phyloP scores from a whole-genome alignment of 2,113 vertebrate genomes.

The Helogale parvula region DNA sequence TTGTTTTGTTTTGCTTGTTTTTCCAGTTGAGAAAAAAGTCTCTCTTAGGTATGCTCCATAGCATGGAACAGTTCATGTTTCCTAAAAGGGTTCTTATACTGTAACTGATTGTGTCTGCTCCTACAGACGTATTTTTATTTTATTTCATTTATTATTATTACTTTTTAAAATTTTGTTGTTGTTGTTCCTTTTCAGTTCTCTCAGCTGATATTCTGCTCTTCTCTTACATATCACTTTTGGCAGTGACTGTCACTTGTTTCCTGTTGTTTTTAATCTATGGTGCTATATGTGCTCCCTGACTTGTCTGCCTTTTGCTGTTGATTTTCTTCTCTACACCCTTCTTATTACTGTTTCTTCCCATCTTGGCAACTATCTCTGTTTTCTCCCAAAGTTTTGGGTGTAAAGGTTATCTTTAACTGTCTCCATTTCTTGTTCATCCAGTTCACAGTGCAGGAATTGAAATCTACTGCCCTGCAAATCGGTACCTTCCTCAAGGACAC shows the following conservation, averaged over 20 bases:
- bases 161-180: no score
- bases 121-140: not conserved
- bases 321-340: not conserved
- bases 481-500: not conserved
- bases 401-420: not conserved
- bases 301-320: not conserved
- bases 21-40: not conserved
- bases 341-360: not conserved
- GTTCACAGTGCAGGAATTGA: not conserved
- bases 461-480: not conserved
- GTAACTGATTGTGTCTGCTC: not conserved
- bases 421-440: not conserved
- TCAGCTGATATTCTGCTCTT: not conserved
- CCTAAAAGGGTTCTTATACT: not conserved
- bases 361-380: not conserved
- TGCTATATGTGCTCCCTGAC: not conserved
- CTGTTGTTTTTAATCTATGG: not conserved
- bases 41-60: not conserved
- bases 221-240: not conserved
- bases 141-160: no score
- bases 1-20: not conserved
- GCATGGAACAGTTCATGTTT: not conserved
- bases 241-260: constrained; percentile 20
- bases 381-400: not conserved
- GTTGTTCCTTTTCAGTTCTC: not conserved